phyloP scores from a whole-genome alignment of 2,888 invertebrate species.

The Merodon equestris region DNA sequence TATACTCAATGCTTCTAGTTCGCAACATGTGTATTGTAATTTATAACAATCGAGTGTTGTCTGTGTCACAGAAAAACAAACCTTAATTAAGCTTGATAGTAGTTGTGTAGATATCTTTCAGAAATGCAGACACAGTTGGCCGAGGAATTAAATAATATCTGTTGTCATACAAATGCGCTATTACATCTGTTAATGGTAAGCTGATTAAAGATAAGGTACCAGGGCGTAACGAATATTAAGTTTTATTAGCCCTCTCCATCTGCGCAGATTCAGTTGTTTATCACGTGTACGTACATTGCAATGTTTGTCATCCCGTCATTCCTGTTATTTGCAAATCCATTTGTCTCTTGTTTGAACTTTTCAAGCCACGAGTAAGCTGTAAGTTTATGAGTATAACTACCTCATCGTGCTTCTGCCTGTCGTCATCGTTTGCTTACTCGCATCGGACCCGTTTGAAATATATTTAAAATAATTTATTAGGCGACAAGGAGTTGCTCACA shows the following conservation, averaged over 20 bases:
- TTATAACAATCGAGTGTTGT: too few relatives aligned
- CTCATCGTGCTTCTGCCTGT: too few relatives aligned
- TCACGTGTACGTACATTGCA: background rate
- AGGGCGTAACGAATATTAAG: conserved; percentile 48
- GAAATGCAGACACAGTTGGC: too few relatives aligned
- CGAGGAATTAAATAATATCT: conserved; percentile 28
- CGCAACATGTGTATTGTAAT: too few relatives aligned
- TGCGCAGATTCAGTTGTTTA: conserved; percentile 20
- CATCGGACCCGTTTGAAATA: conserved; percentile 33
- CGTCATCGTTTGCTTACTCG: background rate
- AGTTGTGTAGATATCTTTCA: too few relatives aligned
- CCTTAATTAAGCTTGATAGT: too few relatives aligned
- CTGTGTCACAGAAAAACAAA: too few relatives aligned
- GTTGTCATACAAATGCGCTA: conserved; percentile 15
- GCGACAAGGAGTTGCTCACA: conserved; percentile 29
- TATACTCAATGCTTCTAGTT: too few relatives aligned
- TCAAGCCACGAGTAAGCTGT: conserved; percentile 1
- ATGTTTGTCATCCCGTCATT: too few relatives aligned
- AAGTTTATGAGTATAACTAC: too few relatives aligned
- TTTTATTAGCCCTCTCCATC: conserved; percentile 27
- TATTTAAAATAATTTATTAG: conserved; percentile 57
- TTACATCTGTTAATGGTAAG: conserved; percentile 58
- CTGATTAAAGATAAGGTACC: conserved; percentile 55
- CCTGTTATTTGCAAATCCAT: too few relatives aligned
- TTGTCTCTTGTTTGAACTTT: conserved; percentile 13